phyloP scores from a whole-genome alignment of 2,888 invertebrate genomes.

The Dioctria linearis region DNA sequence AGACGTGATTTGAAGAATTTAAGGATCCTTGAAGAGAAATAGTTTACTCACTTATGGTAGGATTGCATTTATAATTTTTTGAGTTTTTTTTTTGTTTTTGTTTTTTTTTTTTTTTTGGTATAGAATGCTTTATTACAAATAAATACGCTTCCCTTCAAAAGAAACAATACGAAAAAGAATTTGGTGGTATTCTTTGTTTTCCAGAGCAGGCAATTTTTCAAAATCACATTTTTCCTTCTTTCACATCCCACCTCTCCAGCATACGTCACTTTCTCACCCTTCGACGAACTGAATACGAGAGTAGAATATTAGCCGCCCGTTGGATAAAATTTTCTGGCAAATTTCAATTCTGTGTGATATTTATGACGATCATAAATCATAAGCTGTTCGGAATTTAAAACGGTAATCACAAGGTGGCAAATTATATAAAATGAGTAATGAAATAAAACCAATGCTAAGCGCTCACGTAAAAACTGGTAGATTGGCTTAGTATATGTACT shows the following conservation, averaged over 20 bases:
- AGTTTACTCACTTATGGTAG: background rate
- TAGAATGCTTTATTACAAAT: no score
- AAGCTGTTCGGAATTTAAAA: conserved; percentile 15
- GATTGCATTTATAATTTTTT: background rate
- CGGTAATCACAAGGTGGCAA: conserved; percentile 42
- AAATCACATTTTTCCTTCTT: background rate
- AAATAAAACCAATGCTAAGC: conserved; percentile 1
- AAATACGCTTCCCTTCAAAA: no score
- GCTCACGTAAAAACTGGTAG: conserved; percentile 1
- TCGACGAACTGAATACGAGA: background rate
- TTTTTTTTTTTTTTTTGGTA: no score
- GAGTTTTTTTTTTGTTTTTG: no score
- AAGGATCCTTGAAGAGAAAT: background rate
- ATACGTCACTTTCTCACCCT: no score
- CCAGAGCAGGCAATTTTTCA: background rate
- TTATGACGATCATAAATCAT: conserved; percentile 30
- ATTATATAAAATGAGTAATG: conserved; percentile 32
- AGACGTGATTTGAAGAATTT: conserved; percentile 27
- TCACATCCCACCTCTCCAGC: no score
- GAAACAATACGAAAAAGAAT: background rate
- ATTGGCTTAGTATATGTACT: no score
- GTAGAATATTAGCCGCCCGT: background rate
- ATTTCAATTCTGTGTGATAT: conserved; percentile 31
- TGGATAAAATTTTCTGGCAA: background rate
- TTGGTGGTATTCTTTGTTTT: background rate